Conservation (phyloP, 2,113 vertebrate species). For the Pica pica region DNA sequence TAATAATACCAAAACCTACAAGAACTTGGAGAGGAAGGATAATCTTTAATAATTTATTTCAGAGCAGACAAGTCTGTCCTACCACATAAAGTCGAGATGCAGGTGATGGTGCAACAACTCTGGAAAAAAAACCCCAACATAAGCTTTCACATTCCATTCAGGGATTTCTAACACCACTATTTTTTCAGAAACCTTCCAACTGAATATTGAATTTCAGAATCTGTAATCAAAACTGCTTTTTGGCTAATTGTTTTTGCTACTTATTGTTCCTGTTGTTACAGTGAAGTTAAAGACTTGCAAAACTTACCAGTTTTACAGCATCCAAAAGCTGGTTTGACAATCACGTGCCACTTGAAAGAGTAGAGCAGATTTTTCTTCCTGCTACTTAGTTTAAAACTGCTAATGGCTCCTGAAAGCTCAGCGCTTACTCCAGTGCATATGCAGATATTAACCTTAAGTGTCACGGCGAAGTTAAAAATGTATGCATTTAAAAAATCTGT, state of each 20-base stretch:
- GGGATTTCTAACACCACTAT: neutral
- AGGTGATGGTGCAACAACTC: neutral
- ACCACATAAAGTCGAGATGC: accelerated
- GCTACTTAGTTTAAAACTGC: neutral
- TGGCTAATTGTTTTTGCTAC: neutral
- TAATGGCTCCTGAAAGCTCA: neutral
- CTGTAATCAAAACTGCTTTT: neutral
- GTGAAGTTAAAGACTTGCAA: neutral
- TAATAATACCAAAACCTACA: neutral
- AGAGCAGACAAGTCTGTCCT: neutral
- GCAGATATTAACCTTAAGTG: neutral
- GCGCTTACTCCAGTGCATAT: neutral
- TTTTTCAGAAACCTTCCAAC: neutral
- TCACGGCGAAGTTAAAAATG: neutral
- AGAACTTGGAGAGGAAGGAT: neutral
- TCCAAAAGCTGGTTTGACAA: neutral
- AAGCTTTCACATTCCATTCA: neutral
- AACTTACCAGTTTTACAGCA: neutral
- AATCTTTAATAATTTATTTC: neutral
- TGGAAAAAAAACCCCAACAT: neutral
- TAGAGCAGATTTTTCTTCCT: neutral
- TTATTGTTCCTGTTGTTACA: neutral
- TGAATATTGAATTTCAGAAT: neutral
- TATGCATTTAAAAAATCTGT: neutral
- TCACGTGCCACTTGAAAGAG: accelerated